Evolutionary conservation across 2,113 vertebrate genomes (phyloP).

Genomic region (Tragelaphus imberbis): DNA sequence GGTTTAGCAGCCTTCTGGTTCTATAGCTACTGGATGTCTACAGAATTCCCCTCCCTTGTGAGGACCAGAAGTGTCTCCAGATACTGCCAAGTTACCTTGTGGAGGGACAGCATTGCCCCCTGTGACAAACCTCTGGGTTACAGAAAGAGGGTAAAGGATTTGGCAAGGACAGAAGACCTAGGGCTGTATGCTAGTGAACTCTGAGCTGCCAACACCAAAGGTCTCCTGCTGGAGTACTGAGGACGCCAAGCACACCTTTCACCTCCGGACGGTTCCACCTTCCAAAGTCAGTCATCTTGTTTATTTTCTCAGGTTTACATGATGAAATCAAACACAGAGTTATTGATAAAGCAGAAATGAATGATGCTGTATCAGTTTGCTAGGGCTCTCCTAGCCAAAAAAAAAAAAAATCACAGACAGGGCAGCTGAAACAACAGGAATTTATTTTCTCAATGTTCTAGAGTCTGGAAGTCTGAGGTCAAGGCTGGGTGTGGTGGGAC

Average conservation of each 20-base stretch:
- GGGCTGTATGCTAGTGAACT: background rate
- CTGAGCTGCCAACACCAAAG: rapidly evolving
- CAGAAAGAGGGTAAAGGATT: background rate
- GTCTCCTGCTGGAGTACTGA: rapidly evolving
- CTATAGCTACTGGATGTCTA: no score
- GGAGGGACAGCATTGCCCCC: no score
- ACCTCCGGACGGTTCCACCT: rapidly evolving
- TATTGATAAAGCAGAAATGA: background rate
- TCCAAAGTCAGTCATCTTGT: background rate
- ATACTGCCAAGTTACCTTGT: background rate
- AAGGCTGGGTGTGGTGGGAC: background rate
- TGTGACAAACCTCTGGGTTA: background rate
- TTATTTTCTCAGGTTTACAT: background rate
- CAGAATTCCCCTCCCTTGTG: background rate
- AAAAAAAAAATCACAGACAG: background rate
- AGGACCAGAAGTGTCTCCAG: background rate
- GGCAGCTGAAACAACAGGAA: no score
- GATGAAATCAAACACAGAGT: background rate
- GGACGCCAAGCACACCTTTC: background rate
- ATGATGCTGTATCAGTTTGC: background rate
- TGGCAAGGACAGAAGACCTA: no score
- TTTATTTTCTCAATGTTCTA: background rate
- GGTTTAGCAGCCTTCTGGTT: background rate
- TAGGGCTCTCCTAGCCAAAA: no score
- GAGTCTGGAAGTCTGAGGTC: background rate